A percentile compares a stretch with the other conserved stretches of the same genome.
Conservation (phyloP, 2,797 vertebrate genomes). For the Myotis findleyi region DNA sequence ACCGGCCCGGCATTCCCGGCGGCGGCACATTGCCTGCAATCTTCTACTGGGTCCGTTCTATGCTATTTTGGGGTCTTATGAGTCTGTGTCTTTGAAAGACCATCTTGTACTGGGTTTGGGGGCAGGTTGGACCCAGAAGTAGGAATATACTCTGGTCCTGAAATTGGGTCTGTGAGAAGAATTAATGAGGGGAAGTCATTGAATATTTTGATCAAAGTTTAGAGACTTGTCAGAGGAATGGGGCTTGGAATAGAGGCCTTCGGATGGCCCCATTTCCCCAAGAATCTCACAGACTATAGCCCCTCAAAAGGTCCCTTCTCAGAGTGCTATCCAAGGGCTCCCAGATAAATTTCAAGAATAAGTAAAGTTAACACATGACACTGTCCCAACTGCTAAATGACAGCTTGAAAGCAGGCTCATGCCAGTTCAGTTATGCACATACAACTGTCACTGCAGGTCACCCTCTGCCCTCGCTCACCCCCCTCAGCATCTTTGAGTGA, state of each 20-base stretch:
- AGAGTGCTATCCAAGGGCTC: background rate
- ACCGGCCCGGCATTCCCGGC: background rate
- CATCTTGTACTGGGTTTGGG: background rate
- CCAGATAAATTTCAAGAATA: background rate
- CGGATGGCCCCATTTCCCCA: background rate
- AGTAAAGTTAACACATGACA: background rate
- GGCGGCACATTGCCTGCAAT: accelerated
- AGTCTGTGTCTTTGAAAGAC: background rate
- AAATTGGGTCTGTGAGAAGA: accelerated
- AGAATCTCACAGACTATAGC: accelerated
- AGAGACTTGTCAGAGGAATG: background rate
- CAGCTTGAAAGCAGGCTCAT: background rate
- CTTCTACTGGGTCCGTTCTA: background rate
- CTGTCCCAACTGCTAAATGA: background rate
- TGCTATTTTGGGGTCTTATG: background rate
- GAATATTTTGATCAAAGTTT: background rate
- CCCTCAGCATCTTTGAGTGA: background rate
- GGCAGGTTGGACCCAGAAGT: background rate
- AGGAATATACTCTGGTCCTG: accelerated
- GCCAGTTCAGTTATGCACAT: background rate
- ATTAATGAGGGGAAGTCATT: background rate
- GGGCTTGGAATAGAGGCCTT: background rate
- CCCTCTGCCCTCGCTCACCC: accelerated
- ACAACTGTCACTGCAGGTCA: too few relatives aligned
- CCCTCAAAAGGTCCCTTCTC: background rate